Conservation (phyloP, 1,140 invertebrate species). For the Drosophila prosaltans region DNA sequence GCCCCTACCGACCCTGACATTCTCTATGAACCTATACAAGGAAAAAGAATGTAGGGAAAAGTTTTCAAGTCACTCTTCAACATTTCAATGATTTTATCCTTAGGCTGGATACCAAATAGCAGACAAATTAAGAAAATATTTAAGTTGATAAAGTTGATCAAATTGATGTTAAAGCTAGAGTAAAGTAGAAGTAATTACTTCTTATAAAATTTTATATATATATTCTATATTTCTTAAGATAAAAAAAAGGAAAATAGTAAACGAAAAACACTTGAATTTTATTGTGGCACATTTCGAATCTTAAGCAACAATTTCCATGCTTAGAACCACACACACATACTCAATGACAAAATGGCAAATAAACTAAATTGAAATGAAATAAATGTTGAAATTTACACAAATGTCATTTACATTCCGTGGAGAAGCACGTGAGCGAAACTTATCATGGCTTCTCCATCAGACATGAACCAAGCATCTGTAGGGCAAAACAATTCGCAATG, state of each 20-base stretch:
- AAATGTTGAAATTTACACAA: constrained; percentile 56
- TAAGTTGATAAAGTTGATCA: not conserved
- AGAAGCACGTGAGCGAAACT: constrained; percentile 66
- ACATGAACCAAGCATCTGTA: constrained; percentile 26
- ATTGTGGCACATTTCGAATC: not conserved
- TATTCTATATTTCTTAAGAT: too few relatives aligned
- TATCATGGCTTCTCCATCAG: constrained; percentile 58
- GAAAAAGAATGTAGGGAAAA: not conserved
- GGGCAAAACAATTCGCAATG: constrained; percentile 37
- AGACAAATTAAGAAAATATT: not conserved
- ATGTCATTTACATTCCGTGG: constrained; percentile 57
- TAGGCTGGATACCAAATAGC: not conserved
- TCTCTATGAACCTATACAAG: not conserved
- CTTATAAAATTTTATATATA: too few relatives aligned
- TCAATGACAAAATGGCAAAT: constrained; percentile 47
- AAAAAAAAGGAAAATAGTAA: not conserved
- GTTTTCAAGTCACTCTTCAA: not conserved
- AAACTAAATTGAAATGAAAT: constrained; percentile 63
- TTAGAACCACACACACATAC: not conserved
- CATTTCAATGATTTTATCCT: not conserved
- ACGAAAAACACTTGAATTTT: not conserved
- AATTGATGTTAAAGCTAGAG: constrained; percentile 1
- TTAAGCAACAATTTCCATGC: not conserved
- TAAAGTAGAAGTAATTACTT: too few relatives aligned
- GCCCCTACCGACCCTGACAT: constrained; percentile 30